These are phyloP conservation scores for Drosophila nikananu DNA, from an alignment of 1,140 invertebrate genomes.

Conservation along the genomic window DNA sequence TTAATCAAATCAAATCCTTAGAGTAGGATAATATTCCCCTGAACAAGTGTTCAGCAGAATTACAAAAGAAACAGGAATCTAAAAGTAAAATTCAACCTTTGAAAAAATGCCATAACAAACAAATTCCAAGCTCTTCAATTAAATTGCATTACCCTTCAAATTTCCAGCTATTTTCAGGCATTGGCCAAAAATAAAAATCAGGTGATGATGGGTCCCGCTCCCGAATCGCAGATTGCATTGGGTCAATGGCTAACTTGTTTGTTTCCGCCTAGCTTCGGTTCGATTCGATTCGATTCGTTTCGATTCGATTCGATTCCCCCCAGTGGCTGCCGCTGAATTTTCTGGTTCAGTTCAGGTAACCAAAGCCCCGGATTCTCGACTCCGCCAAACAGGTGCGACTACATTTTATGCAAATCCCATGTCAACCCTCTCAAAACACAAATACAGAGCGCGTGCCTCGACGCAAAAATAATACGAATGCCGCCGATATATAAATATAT, in stretches of 20 bases:
- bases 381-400: constrained; percentile 71
- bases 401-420: constrained; percentile 79
- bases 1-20: too few species aligned
- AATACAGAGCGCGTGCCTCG: constrained; percentile 46
- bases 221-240: constrained; percentile 31
- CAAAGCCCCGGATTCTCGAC: constrained; percentile 24
- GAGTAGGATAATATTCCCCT: too few species aligned
- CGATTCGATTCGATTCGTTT: neutral
- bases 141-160: neutral
- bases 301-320: constrained; percentile 7
- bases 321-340: constrained; percentile 8
- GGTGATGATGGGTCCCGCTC: constrained; percentile 4
- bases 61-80: neutral
- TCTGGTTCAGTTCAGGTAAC: constrained; percentile 13
- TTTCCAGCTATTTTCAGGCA: neutral
- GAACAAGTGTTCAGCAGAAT: neutral
- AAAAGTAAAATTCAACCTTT: too few species aligned
- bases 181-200: constrained; percentile 23
- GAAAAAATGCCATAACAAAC: neutral
- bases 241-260: constrained; percentile 47
- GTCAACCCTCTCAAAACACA: constrained; percentile 24
- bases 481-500: constrained; percentile 3
- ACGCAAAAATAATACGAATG: constrained; percentile 34
- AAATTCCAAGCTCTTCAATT: neutral
- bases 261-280: constrained; percentile 28